Percentiles rank a stretch among this genome's conserved stretches.
phyloP scores from a whole-genome alignment of 2,113 vertebrate genomes.

The Apaloderma vittatum region DNA sequence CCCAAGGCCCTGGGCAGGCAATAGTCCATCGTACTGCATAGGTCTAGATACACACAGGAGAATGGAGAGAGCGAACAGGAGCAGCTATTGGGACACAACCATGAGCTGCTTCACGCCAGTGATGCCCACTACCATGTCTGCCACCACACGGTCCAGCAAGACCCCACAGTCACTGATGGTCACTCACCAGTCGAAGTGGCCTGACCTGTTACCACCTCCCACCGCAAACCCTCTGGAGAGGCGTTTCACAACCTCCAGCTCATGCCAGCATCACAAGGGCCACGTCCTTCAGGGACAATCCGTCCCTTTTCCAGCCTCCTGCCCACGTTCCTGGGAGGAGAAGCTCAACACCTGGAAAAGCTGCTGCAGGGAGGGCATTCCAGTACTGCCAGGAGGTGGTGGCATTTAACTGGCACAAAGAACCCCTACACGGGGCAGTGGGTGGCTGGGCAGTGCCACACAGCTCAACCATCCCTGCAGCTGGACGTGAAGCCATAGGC shows the following conservation, averaged over 20 bases:
- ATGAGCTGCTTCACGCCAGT: not conserved
- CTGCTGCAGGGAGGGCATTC: not conserved
- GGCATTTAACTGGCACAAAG: not conserved
- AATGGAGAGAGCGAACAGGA: not conserved
- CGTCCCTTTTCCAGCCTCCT: not conserved
- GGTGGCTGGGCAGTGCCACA: fast-evolving
- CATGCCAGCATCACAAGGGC: fast-evolving
- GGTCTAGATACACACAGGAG: not conserved
- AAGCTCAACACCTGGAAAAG: not conserved
- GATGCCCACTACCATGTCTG: fast-evolving
- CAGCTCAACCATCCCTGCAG: fast-evolving
- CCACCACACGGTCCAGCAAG: fast-evolving
- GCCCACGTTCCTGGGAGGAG: fast-evolving
- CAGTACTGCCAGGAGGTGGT: not conserved
- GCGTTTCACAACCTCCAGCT: not conserved
- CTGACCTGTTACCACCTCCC: not conserved
- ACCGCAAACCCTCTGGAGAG: not conserved
- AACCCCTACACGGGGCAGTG: fast-evolving
- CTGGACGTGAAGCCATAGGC: not conserved
- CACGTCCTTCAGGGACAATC: not conserved
- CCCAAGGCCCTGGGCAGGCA: not conserved
- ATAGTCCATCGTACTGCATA: not conserved
- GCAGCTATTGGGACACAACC: not conserved
- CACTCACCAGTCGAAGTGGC: not conserved
- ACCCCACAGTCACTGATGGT: fast-evolving